Conservation (phyloP, 1,140 invertebrate genomes). For the Vanessa atalanta region DNA sequence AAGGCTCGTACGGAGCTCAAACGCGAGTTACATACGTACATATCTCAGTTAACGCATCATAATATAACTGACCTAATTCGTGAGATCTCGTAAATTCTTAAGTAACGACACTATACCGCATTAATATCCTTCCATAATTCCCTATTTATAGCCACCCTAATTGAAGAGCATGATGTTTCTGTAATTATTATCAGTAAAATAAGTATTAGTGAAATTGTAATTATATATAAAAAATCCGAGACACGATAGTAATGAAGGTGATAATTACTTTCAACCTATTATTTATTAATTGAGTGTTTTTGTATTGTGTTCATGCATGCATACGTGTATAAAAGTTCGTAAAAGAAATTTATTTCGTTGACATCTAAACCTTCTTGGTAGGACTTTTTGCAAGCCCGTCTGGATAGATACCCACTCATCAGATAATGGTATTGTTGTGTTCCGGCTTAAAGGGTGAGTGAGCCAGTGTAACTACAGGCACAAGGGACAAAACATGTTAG, state of each 20-base stretch:
- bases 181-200: constrained; percentile 23
- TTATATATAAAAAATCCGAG: neutral
- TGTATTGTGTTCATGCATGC: neutral
- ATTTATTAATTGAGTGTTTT: neutral
- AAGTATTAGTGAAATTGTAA: constrained; percentile 6
- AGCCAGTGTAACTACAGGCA: too few species aligned
- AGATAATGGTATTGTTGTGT: too few species aligned
- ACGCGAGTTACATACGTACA: neutral
- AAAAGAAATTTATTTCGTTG: too few species aligned
- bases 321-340: too few species aligned
- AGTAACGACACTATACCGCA: constrained; percentile 34
- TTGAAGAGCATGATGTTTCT: constrained; percentile 8
- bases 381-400: too few species aligned
- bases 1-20: neutral
- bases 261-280: neutral
- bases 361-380: too few species aligned
- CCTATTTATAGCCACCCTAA: constrained; percentile 30
- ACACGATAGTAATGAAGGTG: too few species aligned
- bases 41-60: constrained; percentile 13
- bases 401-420: too few species aligned
- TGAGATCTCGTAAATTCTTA: constrained; percentile 37
- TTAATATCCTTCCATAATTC: constrained; percentile 32
- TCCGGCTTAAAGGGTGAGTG: too few species aligned
- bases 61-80: constrained; percentile 30
- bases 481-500: too few species aligned